These are phyloP conservation scores for Hemistola chrysoprasaria DNA, from an alignment of 2,888 invertebrate species.

Conservation along the genomic window DNA sequence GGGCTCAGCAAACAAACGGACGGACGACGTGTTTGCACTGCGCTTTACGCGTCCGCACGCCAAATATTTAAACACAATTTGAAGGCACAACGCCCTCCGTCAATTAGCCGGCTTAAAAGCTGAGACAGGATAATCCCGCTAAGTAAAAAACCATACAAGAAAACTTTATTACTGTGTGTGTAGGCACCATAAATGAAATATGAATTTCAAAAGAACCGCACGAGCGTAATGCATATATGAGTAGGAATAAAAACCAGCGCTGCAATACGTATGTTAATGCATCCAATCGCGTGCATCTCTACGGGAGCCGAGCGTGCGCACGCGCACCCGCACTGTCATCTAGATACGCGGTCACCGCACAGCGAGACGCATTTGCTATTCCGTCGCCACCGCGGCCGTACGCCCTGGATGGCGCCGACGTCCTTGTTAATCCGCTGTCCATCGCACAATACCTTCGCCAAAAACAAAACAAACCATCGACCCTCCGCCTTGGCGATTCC, in stretches of 20 bases:
- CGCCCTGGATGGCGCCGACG: constrained; percentile 62
- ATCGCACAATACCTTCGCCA: constrained; percentile 59
- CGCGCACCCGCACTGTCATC: constrained; percentile 46
- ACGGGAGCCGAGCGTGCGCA: constrained; percentile 42
- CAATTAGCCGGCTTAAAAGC: constrained; percentile 51
- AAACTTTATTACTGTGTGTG: constrained; percentile 29
- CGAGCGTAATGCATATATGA: constrained; percentile 36
- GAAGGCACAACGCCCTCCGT: constrained; percentile 67
- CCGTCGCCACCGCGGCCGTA: constrained; percentile 48
- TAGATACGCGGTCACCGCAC: constrained; percentile 55
- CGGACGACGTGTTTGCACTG: constrained; percentile 57
- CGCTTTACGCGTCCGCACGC: constrained; percentile 56
- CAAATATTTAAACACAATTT: constrained; percentile 77
- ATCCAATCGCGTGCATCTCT: constrained; percentile 55
- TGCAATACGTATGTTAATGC: constrained; percentile 51
- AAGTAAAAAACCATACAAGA: constrained; percentile 37
- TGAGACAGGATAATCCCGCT: constrained; percentile 40
- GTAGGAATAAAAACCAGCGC: constrained; percentile 42
- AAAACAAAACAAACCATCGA: constrained; percentile 52
- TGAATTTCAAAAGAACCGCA: constrained; percentile 45
- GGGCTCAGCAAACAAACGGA: constrained; percentile 62
- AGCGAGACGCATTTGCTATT: constrained; percentile 64
- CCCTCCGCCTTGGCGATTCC: constrained; percentile 28
- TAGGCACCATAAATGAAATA: constrained; percentile 30
- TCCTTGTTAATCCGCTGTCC: constrained; percentile 72